phyloP scores from a whole-genome alignment of 1,140 invertebrate species.

The Acromyrmex heyeri region DNA sequence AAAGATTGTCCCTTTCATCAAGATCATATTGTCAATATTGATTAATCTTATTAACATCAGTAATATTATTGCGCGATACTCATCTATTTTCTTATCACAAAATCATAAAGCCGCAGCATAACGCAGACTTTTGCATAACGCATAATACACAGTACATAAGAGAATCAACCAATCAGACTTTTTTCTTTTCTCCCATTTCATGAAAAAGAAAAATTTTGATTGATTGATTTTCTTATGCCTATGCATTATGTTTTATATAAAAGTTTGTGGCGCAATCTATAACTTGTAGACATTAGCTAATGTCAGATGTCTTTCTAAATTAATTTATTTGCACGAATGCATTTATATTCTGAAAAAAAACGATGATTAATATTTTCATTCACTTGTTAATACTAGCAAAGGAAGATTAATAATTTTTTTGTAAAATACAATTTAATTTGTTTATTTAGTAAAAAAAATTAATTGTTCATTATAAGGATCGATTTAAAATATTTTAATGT shows the following conservation, averaged over 20 bases:
- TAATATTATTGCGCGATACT: not conserved
- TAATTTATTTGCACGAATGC: not conserved
- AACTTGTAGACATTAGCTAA: constrained; percentile 10
- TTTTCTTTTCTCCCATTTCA: no score
- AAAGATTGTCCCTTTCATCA: not conserved
- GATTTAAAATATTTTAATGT: constrained; percentile 19
- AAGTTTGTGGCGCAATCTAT: no score
- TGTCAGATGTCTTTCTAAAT: not conserved
- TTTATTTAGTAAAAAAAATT: not conserved
- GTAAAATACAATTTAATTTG: not conserved
- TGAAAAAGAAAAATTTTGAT: no score
- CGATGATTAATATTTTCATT: constrained; percentile 26
- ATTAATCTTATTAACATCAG: not conserved
- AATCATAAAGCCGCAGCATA: not conserved
- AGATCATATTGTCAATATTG: not conserved
- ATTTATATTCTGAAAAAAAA: constrained; percentile 18
- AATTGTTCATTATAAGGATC: not conserved
- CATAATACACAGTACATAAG: no score
- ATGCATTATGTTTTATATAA: no score
- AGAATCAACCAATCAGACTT: no score
- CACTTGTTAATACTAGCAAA: not conserved
- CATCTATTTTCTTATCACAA: not conserved
- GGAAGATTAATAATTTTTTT: constrained; percentile 14
- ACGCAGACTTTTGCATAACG: no score
- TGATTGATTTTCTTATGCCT: no score